Base-by-base conservation (phyloP, 2,888 invertebrate genomes). In the Athalia circularis region DNA sequence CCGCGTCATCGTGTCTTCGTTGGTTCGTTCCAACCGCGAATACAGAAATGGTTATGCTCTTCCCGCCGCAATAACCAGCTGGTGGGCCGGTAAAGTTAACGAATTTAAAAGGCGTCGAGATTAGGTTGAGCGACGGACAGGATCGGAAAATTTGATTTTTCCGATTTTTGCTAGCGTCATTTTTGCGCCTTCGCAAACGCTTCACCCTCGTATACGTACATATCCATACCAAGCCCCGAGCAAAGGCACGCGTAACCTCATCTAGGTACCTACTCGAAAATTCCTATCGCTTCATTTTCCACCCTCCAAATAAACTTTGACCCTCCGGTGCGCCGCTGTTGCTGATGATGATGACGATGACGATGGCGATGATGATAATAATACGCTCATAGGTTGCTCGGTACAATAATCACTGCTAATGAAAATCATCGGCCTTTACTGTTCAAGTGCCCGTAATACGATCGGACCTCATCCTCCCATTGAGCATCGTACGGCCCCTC, bases 401-500 rank as follows among this genome's bases (percentile, higher is more conserved):
- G 64, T 76, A 65, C 47, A 77, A 82, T 82, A 82, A 83, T 82
- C 83, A 80, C 79, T 78, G 80, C 79, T 81, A 81, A 84, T 83
- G 83, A 82, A 84, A 84, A 83, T 83, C 80, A 83, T 81, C 78
- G 78, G 57, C 45, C 70, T 59, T 81, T 72, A 77, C 67, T 80
- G 82, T 70, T 77, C 81, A 82, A 83, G 82, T 82, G 84, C 77
- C 80, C 82, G 83, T 83, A 80, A 83, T 83, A 82, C 78, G 79
- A 78, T 80, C 45, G 47, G n/a, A 72, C 45, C 9, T 59, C n/a
- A 72, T 72, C 72, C 47, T 72, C 59, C 59, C 72, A 82, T 83
- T 81, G 79, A 82, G 77, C 68, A 52, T 68, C 43, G 68, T 11
- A 29, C 29, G 15, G 29, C 29, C 29, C 29, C 29, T 29, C 29